Evolutionary conservation across 2,888 invertebrate genomes (phyloP).

Genomic region (Nasonovia ribisnigri): DNA sequence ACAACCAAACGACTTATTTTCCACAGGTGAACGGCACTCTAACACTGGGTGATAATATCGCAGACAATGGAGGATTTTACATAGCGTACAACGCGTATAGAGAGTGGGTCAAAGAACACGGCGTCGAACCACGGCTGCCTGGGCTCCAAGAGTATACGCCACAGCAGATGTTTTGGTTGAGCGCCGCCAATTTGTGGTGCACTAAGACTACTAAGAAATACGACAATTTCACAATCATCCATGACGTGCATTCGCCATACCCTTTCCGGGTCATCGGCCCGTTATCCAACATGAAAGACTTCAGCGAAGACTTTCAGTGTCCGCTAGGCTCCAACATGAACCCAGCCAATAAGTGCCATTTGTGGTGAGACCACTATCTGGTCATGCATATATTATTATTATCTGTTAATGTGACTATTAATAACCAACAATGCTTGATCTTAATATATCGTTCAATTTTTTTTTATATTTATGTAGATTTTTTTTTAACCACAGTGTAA

Average conservation of each 20-base stretch:
- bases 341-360: constrained; percentile 75
- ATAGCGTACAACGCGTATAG: constrained; percentile 88
- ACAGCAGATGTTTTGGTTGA: constrained; percentile 84
- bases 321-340: constrained; percentile 76
- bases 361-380: constrained; percentile 72
- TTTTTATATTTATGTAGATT: too few species aligned
- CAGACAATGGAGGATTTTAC: constrained; percentile 94
- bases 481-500: too few species aligned
- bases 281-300: constrained; percentile 76
- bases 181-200: constrained; percentile 90
- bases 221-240: too few species aligned
- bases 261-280: constrained; percentile 76
- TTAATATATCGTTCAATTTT: too few species aligned
- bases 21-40: constrained; percentile 82
- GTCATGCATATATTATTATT: neutral
- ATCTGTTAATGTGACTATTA: too few species aligned
- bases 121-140: constrained; percentile 78
- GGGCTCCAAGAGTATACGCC: constrained; percentile 78
- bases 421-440: too few species aligned
- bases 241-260: constrained; percentile 74
- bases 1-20: neutral
- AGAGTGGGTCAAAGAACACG: constrained; percentile 79
- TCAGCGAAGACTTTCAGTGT: constrained; percentile 76
- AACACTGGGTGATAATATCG: constrained; percentile 94
- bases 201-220: constrained; percentile 79